phyloP scores from a whole-genome alignment of 1,140 invertebrate species.

The Harlomillsia oculata region DNA sequence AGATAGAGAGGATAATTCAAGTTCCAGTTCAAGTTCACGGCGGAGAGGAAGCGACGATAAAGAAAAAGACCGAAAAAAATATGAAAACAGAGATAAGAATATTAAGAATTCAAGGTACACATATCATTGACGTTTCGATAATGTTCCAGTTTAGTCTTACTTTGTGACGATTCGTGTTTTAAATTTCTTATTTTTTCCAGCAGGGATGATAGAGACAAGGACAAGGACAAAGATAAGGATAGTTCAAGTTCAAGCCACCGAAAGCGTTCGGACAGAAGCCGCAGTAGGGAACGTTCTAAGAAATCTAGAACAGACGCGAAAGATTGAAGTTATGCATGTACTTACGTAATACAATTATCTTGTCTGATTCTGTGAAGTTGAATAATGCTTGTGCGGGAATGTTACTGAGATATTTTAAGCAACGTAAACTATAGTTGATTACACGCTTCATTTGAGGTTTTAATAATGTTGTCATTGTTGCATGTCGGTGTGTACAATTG shows the following conservation, averaged over 20 bases:
- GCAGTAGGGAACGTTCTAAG: neutral
- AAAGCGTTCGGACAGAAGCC: neutral
- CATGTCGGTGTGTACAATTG: no score
- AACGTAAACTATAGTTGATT: no score
- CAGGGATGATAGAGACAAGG: constrained; percentile 4
- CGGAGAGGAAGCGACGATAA: constrained; percentile 9
- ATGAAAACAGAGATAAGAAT: neutral
- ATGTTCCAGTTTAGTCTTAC: neutral
- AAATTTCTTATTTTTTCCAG: neutral
- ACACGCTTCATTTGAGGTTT: no score
- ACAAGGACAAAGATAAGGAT: constrained; percentile 5
- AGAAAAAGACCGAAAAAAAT: constrained; percentile 13
- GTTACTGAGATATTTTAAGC: no score
- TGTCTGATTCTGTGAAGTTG: no score
- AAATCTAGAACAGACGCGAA: constrained; percentile 1
- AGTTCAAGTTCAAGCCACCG: neutral
- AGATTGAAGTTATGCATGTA: neutral
- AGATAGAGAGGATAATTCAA: neutral
- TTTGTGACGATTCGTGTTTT: neutral
- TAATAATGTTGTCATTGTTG: no score
- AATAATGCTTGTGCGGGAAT: no score
- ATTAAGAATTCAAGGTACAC: no score
- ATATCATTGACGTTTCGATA: no score
- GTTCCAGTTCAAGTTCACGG: neutral
- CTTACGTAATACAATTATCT: no score